phyloP scores from a whole-genome alignment of 2,888 invertebrate genomes.

The Xestoiulus laeticollis region DNA sequence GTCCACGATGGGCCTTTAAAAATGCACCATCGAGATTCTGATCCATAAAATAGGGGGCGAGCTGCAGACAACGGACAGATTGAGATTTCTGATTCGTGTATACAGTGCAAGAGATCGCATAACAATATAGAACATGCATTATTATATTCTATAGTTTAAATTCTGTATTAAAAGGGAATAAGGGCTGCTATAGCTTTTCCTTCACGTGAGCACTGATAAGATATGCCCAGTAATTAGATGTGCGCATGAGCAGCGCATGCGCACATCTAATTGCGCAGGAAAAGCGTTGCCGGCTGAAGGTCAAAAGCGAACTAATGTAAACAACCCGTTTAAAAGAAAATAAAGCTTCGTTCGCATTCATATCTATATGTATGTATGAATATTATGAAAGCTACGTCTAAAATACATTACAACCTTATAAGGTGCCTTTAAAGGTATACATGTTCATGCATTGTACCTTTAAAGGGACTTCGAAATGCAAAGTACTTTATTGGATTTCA shows the following conservation, averaged over 20 bases:
- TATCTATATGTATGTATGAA: neutral
- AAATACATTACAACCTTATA: neutral
- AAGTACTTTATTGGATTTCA: no score
- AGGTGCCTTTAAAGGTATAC: no score
- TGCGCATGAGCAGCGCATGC: neutral
- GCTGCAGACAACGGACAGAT: neutral
- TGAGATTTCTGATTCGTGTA: neutral
- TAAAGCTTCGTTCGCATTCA: neutral
- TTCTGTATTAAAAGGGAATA: neutral
- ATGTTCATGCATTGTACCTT: no score
- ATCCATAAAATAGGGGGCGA: neutral
- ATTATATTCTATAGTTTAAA: neutral
- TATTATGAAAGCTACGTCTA: neutral
- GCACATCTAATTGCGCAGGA: no score
- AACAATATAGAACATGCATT: constrained; percentile 16
- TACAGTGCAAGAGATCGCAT: neutral
- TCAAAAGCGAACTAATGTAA: no score
- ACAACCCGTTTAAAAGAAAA: neutral
- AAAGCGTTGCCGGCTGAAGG: no score
- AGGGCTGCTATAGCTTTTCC: no score
- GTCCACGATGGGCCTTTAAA: neutral
- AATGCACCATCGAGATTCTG: neutral
- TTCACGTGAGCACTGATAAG: no score
- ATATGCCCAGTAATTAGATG: no score
- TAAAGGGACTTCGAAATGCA: no score